Evolutionary conservation across 2,888 invertebrate genomes (phyloP), one percentile per base, ranked within the genome.

Genomic region (Cyaniris semiargus): DNA sequence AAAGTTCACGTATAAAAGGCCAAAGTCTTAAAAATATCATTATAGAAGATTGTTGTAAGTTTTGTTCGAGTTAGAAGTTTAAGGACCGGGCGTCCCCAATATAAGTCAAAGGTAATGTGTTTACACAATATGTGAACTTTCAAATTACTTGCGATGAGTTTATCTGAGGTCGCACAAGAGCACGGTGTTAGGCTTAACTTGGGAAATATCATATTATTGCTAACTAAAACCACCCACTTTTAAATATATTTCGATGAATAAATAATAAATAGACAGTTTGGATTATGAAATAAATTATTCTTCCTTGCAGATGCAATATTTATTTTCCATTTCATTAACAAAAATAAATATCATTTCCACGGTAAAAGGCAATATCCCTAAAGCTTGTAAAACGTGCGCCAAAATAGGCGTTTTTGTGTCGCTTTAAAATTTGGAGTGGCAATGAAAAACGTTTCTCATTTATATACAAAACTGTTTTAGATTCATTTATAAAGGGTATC

Each of bases 291-390:
- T 44, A 13, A 38, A 10, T 10, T 48, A 72, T 21, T 48, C n/a
- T 48, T 48, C n/a, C 38, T 8, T 21, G 44, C 15, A 1, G 83
- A 85, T 86, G 86, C 89, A 88, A 89, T 90, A 89, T 89, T 87
- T 86, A 90, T 91, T 90, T 92, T 92, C 89, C 89, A 88, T 92
- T 92, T 90, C 91, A 91, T 92, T 91, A 90, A 89, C 90, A 88
- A 89, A 90, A 90, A 91, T 90, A 89, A 88, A 92, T 91, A 88
- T 89, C 88, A 89, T 91, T 89, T 91, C 85, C 84, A 84, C 80
- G 81, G 83, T 85, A 85, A 86, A 84, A 83, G 86, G 88, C 84
- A 86, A 86, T 88, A 87, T 89, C 87, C 89, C 84, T 83, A 86
- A 84, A 87, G 85, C 83, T 86, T 85, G 85, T 87, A 85, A 87